These are phyloP conservation scores for Chymomyza costata DNA, from an alignment of 1,140 invertebrate species.

Conservation along the genomic window DNA sequence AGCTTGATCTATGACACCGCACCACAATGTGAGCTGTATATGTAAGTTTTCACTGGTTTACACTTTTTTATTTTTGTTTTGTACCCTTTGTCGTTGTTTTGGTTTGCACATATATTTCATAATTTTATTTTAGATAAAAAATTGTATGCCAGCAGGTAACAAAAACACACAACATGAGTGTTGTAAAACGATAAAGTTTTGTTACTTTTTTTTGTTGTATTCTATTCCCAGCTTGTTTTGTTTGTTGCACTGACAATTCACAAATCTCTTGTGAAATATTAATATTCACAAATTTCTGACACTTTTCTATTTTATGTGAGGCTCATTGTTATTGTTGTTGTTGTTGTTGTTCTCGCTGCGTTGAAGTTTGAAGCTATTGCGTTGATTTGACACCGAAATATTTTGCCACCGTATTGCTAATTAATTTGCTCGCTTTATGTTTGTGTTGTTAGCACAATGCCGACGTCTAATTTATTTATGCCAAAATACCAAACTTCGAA, in stretches of 20 bases:
- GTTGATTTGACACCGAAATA: too few relatives aligned
- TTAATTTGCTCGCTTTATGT: too few relatives aligned
- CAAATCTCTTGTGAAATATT: slow-evolving; percentile 68
- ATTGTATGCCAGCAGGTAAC: slow-evolving; percentile 28
- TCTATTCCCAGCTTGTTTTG: slow-evolving; percentile 11
- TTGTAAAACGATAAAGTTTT: slow-evolving; percentile 40
- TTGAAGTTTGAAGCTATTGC: too few relatives aligned
- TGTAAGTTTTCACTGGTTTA: too few relatives aligned
- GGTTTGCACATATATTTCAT: slow-evolving; percentile 66
- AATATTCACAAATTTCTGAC: slow-evolving; percentile 65
- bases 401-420: not conserved
- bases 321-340: slow-evolving; percentile 18
- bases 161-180: slow-evolving; percentile 32
- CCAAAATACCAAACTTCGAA: too few relatives aligned
- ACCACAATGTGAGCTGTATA: slow-evolving; percentile 19
- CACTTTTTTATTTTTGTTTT: slow-evolving; percentile 5
- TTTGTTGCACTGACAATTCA: slow-evolving; percentile 37
- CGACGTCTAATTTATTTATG: slow-evolving; percentile 34
- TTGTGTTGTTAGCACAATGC: not conserved
- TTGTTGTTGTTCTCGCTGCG: slow-evolving; percentile 27
- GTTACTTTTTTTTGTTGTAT: slow-evolving; percentile 20
- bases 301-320: slow-evolving; percentile 28
- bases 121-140: too few relatives aligned
- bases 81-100: slow-evolving; percentile 31
- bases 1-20: slow-evolving; percentile 44